Evolutionary conservation across 92 coral and sea anemone species (phyloP).

Genomic region (Porites evermanni): DNA sequence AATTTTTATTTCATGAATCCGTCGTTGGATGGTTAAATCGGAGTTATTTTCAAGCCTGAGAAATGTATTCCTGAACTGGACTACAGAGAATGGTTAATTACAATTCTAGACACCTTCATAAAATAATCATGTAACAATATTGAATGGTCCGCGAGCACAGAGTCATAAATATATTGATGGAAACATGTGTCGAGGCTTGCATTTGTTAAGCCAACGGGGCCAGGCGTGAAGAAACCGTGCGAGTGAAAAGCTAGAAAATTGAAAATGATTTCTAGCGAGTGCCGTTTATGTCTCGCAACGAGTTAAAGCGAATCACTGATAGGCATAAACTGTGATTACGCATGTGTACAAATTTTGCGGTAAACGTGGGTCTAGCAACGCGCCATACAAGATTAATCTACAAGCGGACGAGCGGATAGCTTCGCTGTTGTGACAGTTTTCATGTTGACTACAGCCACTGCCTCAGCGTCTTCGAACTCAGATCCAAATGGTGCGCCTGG

Average conservation of each 20-base stretch:
- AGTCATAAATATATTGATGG: slow-evolving; percentile 89
- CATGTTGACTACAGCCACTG: slow-evolving; percentile 91
- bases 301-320: slow-evolving; percentile 19
- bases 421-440: slow-evolving; percentile 58
- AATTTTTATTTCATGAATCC: slow-evolving; percentile 17
- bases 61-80: slow-evolving; percentile 37
- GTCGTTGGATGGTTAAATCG: not conserved
- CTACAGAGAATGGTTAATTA: slow-evolving; percentile 61
- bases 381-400: slow-evolving; percentile 80
- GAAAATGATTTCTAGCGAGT: slow-evolving; percentile 40
- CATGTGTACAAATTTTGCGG: slow-evolving; percentile 81
- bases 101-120: slow-evolving; percentile 76
- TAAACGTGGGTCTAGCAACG: slow-evolving; percentile 64
- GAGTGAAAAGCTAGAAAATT: slow-evolving; percentile 23
- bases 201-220: slow-evolving; percentile 84
- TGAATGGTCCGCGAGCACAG: slow-evolving; percentile 73
- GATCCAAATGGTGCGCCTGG: slow-evolving; percentile 70
- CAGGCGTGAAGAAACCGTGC: slow-evolving; percentile 22
- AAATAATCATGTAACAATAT: slow-evolving; percentile 78
- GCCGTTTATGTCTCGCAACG: slow-evolving; percentile 28
- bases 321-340: slow-evolving; percentile 64
- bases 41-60: slow-evolving; percentile 3
- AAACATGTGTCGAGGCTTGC: slow-evolving; percentile 81
- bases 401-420: slow-evolving; percentile 40
- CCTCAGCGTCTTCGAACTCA: slow-evolving; percentile 66